Conservation (phyloP, 2,797 vertebrate species). For the Enteromius anoplus region DNA sequence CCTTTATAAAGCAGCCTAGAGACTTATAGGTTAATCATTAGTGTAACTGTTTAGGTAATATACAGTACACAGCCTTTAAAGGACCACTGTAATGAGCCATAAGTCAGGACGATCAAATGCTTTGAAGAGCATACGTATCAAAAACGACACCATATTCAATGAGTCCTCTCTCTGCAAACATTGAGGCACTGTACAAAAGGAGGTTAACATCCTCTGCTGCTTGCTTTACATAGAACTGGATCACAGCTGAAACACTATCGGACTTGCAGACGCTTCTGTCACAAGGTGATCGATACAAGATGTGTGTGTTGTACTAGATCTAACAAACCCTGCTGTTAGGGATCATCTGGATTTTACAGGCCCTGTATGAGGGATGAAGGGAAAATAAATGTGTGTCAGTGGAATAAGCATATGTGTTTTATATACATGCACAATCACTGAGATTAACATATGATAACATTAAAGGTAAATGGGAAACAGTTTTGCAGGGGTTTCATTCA, state of each 20-base stretch:
- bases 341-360: slow-evolving; percentile 21
- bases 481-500: neutral
- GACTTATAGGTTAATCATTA: neutral
- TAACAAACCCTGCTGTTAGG: slow-evolving; percentile 40
- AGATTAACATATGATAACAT: neutral
- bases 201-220: slow-evolving; percentile 32
- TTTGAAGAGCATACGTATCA: neutral
- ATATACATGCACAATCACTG: neutral
- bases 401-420: neutral
- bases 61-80: neutral
- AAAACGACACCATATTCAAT: slow-evolving; percentile 38
- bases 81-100: neutral
- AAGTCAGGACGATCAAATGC: neutral
- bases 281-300: slow-evolving; percentile 50
- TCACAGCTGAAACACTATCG: slow-evolving; percentile 50
- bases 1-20: neutral
- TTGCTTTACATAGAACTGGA: slow-evolving; percentile 47
- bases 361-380: neutral
- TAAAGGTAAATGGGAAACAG: neutral
- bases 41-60: neutral
- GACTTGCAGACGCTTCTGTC: slow-evolving; percentile 45
- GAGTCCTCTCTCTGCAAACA: slow-evolving; percentile 37
- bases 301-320: slow-evolving; percentile 49
- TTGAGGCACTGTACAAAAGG: slow-evolving; percentile 40
- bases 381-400: neutral